A percentile compares a stretch with the other conserved stretches of the same genome.
Conservation (phyloP, 2,888 invertebrate genomes). For the Linyphia triangularis region DNA sequence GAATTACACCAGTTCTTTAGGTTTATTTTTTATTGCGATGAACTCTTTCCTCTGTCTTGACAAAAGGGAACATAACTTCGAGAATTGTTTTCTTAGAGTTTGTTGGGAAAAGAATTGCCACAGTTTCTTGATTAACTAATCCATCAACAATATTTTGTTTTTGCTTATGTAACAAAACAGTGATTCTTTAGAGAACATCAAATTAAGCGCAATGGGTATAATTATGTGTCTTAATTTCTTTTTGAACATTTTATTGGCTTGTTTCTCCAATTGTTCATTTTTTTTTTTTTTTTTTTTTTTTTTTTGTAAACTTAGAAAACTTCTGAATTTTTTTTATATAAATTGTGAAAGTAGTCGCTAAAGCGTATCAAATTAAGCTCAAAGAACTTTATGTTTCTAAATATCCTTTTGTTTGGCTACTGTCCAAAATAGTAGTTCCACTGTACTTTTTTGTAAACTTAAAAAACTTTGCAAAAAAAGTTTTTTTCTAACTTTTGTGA, state of each 20-base stretch:
- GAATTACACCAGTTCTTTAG: neutral
- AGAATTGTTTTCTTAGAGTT: neutral
- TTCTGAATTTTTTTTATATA: too few relatives aligned
- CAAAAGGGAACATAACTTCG: neutral
- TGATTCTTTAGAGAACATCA: neutral
- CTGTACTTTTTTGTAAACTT: too few relatives aligned
- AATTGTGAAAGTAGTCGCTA: too few relatives aligned
- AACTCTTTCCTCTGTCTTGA: neutral
- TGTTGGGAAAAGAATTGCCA: neutral
- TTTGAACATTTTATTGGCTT: neutral
- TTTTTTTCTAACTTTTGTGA: too few relatives aligned
- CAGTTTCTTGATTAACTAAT: neutral
- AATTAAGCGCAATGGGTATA: neutral
- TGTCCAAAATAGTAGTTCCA: too few relatives aligned
- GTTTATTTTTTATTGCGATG: neutral
- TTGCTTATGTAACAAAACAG: neutral
- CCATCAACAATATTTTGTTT: neutral
- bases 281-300: too few relatives aligned
- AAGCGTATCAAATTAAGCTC: too few relatives aligned
- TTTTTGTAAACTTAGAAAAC: too few relatives aligned
- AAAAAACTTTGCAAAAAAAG: too few relatives aligned
- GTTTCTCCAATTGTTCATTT: too few relatives aligned
- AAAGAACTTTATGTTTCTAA: too few relatives aligned
- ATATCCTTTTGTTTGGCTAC: too few relatives aligned
- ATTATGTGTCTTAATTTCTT: neutral